Evolutionary conservation across 2,888 invertebrate genomes (phyloP), one percentile per base, ranked within the genome.

Genomic region (Leptopilina myrica): DNA sequence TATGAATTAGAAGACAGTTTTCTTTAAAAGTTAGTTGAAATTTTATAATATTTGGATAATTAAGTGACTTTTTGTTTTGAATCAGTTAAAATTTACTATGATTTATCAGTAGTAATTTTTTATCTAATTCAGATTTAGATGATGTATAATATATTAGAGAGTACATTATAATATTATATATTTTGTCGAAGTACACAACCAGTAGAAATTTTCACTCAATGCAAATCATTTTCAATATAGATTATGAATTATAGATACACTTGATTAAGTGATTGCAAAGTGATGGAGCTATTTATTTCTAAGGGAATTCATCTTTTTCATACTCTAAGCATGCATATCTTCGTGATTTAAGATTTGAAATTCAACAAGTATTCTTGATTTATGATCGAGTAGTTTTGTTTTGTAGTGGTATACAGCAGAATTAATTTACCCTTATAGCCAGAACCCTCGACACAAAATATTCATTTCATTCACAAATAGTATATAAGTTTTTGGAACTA

Each of bases 321-420:
- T 59, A 15, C 15, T 59, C 43, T 8, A n/a, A 59, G 15, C 59
- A 59, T 59, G 15, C 59, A 59, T 7, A 14, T 65, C n/a, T 65
- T 33, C 26, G 14, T 69, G 69, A 69, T 69, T 67, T 49, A 49
- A 15, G 67, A 15, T n/a, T 20, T 53, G 20, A 53, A 73, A 40
- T 56, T 73, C 56, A 73, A 56, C 73, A 73, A 73, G 73, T 73
- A 26, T 56, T 56, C 53, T 20, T 73, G 73, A 73, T 73, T 73
- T 56, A 73, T 26, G 56, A 56, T 8, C 33, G 2, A 56, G 33
- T 7, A n/a, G 26, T 26, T 73, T 73, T 26, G 15, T 56, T 53
- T 33, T 33, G 9, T 73, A 73, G 46, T 73, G 26, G 26, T 53
- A 43, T 49, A 6, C 20, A 20, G 49, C 20, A 14, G 26, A 53